Evolutionary conservation across 2,888 invertebrate species (phyloP), one percentile per base, ranked within the genome.

Genomic region (Limnephilus marmoratus): DNA sequence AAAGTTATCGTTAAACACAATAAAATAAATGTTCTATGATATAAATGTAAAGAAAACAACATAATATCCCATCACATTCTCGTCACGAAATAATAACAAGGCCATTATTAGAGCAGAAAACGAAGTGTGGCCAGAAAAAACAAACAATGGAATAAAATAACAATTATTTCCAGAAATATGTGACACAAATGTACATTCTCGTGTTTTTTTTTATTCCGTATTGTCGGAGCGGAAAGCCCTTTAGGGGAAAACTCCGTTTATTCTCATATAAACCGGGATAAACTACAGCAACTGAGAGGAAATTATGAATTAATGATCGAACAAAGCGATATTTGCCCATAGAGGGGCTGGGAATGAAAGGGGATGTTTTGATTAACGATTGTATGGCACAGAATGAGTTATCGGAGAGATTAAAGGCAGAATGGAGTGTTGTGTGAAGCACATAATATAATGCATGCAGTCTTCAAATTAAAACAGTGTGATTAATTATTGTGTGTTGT

Each of bases 281-380:
- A 68, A 68, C 68, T 86, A 45, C 86, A 86, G 86, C 37, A 41
- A 86, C 45, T 86, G 45, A n/a, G 86, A 86, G 86, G 45, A 86
- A 86, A 86, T 86, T 86, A 86, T 86, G 86, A 86, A 86, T 86
- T n/a, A 49, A 86, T 45, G 86, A n/a, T 45, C 13, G 24, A 37
- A 86, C 49, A 49, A 86, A 37, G 49, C n/a, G 45, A 86, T 86
- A 86, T 86, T 85, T 49, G 41, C 45, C 86, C 15, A 49, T 86
- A 45, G n/a, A 86, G 24, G 86, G n/a, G 49, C 29, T 68, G 1
- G 68, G n/a, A 4, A 68, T 68, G 9, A 9, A 68, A 68, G 68
- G n/a, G 68, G n/a, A n/a, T 68, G 68, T 9, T 68, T 68, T 68
- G 68, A 68, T n/a, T 68, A 68, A 68, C 68, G 68, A 68, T 68